Evolutionary conservation across 2,113 vertebrate species (phyloP), one percentile per base, ranked within the genome.

Genomic region (Hippotragus niger): DNA sequence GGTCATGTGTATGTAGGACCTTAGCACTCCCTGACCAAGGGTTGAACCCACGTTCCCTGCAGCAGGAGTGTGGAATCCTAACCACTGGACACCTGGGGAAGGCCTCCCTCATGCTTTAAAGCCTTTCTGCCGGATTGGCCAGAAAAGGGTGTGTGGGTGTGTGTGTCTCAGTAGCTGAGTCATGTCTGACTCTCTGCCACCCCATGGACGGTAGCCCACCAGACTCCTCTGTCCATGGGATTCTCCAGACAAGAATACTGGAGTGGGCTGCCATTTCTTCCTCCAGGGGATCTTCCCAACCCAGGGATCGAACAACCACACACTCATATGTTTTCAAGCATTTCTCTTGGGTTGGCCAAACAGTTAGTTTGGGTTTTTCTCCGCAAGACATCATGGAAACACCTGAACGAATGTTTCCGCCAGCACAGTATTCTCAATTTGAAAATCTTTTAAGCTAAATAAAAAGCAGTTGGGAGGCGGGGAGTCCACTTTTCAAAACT

Each of bases 321-420:
- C 21, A 21, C 64, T 74, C n/a, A 40, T 10, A 13, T 23, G 36
- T 25, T 40, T 74, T 74, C 23, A 40, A 36, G 21, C 36, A 40
- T 25, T 25, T 13, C n/a, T 25, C 23, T 40, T 25, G 36, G 5
- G 21, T 43, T 43, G 67, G 67, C 36, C 36, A 36, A 40, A 36
- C 8, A 74, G 67, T 71, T 36, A 40, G 9, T 14, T 7, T 40
- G 71, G 36, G 71, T 74, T 74, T 74, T 74, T 43, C 36, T 43
- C 71, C 0, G 0, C 12, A 43, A 25, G 5, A 74, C 12, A 40
- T 3, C 36, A 43, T 7, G 2, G 36, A 74, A 43, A 43, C 71
- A 2, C 36, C 21, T 25, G 36, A 40, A 40, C 0, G 21, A 25
- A 25, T 23, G 36, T 43, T 25, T 74, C 21, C 16, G 21, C 36